phyloP scores from a whole-genome alignment of 1,140 invertebrate genomes.

The Lepidostoma basale region DNA sequence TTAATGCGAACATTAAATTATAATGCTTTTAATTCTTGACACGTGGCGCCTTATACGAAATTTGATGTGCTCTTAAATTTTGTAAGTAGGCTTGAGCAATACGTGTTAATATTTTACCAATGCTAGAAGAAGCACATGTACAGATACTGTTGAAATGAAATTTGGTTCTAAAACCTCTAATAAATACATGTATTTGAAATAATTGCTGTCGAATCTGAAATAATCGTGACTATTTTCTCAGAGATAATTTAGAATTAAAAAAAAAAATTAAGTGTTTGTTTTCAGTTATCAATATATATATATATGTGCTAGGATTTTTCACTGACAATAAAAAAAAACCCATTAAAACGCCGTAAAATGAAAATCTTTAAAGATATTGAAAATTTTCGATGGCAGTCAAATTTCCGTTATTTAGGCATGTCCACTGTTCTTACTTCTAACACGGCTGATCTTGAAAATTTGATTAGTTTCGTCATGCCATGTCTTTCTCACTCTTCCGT shows the following conservation, averaged over 20 bases:
- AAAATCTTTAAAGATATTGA: background rate
- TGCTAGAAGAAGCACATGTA: background rate
- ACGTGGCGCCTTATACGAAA: background rate
- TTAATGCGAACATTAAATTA: conserved; percentile 5
- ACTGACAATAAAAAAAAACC: too few relatives aligned
- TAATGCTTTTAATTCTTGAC: conserved; percentile 1
- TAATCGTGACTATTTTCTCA: too few relatives aligned
- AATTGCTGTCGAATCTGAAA: background rate
- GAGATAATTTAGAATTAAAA: too few relatives aligned
- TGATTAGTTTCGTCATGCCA: background rate
- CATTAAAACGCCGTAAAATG: background rate
- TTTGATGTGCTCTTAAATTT: background rate
- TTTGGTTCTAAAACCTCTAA: background rate
- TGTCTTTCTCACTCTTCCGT: too few relatives aligned
- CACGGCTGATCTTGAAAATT: background rate
- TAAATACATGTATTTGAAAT: background rate
- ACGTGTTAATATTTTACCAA: background rate
- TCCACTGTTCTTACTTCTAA: background rate
- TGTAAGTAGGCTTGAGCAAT: background rate
- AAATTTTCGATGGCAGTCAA: background rate
- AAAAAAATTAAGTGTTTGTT: too few relatives aligned
- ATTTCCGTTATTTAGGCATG: background rate
- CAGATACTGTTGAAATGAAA: background rate
- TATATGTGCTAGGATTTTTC: too few relatives aligned
- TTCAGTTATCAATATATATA: too few relatives aligned